Base-by-base conservation (phyloP, 2,113 vertebrate species). In the Nannobrachium achirus region DNA sequence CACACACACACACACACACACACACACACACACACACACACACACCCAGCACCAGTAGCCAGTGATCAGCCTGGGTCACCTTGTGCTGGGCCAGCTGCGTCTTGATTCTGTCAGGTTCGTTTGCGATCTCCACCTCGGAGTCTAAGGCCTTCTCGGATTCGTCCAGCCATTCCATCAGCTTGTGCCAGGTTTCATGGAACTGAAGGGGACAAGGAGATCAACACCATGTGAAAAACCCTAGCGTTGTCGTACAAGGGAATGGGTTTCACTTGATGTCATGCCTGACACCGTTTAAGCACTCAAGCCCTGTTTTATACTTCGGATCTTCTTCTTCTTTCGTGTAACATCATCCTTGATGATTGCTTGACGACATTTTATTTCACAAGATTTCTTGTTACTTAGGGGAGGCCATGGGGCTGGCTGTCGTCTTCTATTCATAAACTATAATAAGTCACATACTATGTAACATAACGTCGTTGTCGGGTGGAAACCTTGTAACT, bases 81-180 rank as follows among this genome's bases (percentile, higher is more conserved):
- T 99, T 99, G 89, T 99, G 98, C 82, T 96, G 95, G 4, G 84
- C 53, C 5, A 99, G 93, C 73, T 99, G 98, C 25, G 79, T 93
- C 91, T 99, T 99, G 87, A 99, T 96, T 92, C 95, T 98, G 83
- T 97, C 97, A 16, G 97, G 98, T 72, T 99, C 98, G 48, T 99
- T 99, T 75, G 98, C 96, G 40, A 99, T 97, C 93, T 99, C 98
- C 87, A 97, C 93, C 66, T 99, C 98, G 0, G 96, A 92, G 86
- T 99, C 96, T 91, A 99, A 86, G 65, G 91, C 83, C 56, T 91
- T 95, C 85, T 99, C 97, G 0, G 96, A 98, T 66, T 98, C 98
- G 40, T 99, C 96, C 10, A 99, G 81, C 97, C 98, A 99, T 60
- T 98, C 95, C 92, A 95, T 98, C 69, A 99, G 94, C 87, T 99